Evolutionary conservation across 2,113 vertebrate species (phyloP).

Genomic region (Hippocampus guttulatus): DNA sequence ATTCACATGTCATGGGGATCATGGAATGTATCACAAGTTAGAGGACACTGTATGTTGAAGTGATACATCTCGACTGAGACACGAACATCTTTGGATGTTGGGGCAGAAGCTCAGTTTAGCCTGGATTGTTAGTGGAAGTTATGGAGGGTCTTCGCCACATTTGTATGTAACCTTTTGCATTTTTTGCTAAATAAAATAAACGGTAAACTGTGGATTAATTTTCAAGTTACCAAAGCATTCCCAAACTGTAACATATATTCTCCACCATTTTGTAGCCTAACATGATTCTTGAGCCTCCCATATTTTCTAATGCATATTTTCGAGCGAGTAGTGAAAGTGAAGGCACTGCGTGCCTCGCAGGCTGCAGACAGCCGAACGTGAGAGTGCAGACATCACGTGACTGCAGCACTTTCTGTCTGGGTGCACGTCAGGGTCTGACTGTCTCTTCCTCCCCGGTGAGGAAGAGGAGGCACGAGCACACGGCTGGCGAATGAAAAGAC

Average conservation of each 20-base stretch:
- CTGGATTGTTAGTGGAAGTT: neutral
- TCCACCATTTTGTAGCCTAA: neutral
- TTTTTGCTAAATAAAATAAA: neutral
- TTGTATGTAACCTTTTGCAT: neutral
- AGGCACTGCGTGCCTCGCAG: constrained; percentile 8
- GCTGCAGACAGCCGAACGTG: constrained; percentile 47
- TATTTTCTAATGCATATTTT: neutral
- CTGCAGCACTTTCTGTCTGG: constrained; percentile 57
- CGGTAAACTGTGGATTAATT: neutral
- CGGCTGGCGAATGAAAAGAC: constrained; percentile 48
- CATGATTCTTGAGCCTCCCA: neutral
- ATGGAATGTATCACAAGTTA: neutral
- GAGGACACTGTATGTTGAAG: neutral
- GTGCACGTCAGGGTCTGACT: constrained; percentile 44
- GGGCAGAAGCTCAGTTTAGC: neutral
- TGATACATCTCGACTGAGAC: neutral
- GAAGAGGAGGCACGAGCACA: constrained; percentile 25
- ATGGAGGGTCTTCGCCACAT: neutral
- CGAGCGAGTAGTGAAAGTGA: neutral
- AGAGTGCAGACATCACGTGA: constrained; percentile 69
- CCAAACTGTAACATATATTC: neutral
- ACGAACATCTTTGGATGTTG: neutral
- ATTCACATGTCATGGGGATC: no score
- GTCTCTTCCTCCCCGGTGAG: constrained; percentile 46
- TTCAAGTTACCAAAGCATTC: neutral